phyloP scores from a whole-genome alignment of 1,140 invertebrate species.

The Micrasema minimum region DNA sequence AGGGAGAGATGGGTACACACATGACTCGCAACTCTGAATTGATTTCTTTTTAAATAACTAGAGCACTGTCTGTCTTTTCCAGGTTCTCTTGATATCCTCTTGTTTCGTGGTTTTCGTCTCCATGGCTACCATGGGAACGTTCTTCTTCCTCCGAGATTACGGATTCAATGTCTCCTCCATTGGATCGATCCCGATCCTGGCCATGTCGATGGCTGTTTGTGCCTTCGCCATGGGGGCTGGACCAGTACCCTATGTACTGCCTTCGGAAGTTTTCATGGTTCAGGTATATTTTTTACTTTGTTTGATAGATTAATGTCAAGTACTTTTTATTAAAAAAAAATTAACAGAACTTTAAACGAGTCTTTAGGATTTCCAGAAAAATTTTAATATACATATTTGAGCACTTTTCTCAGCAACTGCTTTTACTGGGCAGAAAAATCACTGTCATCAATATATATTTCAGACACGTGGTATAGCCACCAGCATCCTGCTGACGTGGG shows the following conservation, averaged over 20 bases:
- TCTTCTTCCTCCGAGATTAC: slow-evolving; percentile 28
- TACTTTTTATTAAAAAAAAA: too few species aligned
- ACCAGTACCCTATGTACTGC: slow-evolving; percentile 56
- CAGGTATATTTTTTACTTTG: slow-evolving; percentile 56
- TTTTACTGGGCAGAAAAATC: too few species aligned
- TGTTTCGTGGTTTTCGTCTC: slow-evolving; percentile 20
- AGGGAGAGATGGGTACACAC: too few species aligned
- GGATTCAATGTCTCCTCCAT: slow-evolving; percentile 34
- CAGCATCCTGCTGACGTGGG: slow-evolving; percentile 33
- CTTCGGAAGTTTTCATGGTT: slow-evolving; percentile 56
- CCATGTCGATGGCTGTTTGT: slow-evolving; percentile 56
- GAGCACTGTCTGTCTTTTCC: too few species aligned
- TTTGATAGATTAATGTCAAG: too few species aligned
- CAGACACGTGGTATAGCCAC: slow-evolving; percentile 39
- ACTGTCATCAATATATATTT: too few species aligned
- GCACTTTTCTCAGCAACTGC: too few species aligned
- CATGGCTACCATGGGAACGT: slow-evolving; percentile 7
- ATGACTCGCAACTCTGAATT: too few species aligned
- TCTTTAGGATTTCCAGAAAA: too few species aligned
- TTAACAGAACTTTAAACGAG: too few species aligned
- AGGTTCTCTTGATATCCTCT: slow-evolving; percentile 35
- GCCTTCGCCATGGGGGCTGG: slow-evolving; percentile 56
- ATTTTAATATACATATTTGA: too few species aligned
- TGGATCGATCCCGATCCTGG: slow-evolving; percentile 47
- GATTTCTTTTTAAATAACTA: too few species aligned